Conservation (phyloP, 1,140 invertebrate species). For the Rhyacophila brunnea region DNA sequence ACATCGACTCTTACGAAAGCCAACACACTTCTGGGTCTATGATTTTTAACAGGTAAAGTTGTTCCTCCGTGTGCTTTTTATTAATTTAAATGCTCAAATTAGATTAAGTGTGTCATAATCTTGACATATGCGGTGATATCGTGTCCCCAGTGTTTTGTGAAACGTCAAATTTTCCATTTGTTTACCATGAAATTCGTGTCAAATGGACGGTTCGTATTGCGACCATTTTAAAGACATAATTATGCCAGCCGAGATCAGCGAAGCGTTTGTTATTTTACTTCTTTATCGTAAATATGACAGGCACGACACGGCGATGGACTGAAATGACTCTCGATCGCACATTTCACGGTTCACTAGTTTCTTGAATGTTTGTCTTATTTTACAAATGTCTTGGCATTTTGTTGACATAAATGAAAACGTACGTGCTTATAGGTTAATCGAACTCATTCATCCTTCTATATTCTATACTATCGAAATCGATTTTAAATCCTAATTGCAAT, state of each 20-base stretch:
- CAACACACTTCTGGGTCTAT: slow-evolving; percentile 27
- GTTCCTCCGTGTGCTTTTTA: slow-evolving; percentile 6
- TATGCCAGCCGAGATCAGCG: slow-evolving; percentile 5
- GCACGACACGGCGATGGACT: not conserved
- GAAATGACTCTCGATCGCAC: not conserved
- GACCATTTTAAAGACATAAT: slow-evolving; percentile 18
- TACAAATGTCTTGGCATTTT: not conserved
- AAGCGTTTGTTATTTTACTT: slow-evolving; percentile 17
- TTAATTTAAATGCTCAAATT: not conserved
- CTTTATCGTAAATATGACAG: not conserved
- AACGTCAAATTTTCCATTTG: slow-evolving; percentile 20
- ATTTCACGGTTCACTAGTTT: slow-evolving; percentile 1
- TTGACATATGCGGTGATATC: not conserved
- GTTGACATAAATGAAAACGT: slow-evolving; percentile 8
- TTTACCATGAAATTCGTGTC: slow-evolving; percentile 27
- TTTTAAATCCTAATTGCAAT: no score
- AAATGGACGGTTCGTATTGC: slow-evolving; percentile 15
- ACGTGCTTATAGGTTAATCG: no score
- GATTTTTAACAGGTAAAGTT: slow-evolving; percentile 26
- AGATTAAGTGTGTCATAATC: not conserved
- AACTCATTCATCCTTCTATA: no score
- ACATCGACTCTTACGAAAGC: slow-evolving; percentile 28
- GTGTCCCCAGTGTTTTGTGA: not conserved
- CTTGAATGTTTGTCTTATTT: not conserved
- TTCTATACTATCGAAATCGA: no score